These are phyloP conservation scores for Patella ulyssiponensis DNA, from an alignment of 2,888 invertebrate species.

Conservation along the genomic window DNA sequence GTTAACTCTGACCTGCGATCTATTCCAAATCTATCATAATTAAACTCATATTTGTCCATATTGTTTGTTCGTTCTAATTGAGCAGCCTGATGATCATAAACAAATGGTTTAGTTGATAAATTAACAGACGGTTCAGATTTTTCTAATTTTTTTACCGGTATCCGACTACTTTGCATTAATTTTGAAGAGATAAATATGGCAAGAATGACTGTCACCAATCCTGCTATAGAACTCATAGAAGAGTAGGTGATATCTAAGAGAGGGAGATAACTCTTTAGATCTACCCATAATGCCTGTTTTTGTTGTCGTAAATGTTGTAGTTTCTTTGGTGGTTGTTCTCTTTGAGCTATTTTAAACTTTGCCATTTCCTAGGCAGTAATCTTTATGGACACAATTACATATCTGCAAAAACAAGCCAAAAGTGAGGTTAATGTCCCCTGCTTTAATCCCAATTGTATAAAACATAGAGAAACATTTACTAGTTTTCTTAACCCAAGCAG, in stretches of 20 bases:
- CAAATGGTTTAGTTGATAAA: constrained; percentile 39
- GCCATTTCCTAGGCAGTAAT: neutral
- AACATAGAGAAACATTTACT: too few species aligned
- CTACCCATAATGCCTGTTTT: neutral
- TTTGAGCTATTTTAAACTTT: neutral
- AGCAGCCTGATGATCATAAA: constrained; percentile 42
- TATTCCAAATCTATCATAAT: constrained; percentile 44
- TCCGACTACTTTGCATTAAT: too few species aligned
- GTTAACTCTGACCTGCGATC: constrained; percentile 60
- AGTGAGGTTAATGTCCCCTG: too few species aligned
- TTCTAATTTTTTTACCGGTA: neutral
- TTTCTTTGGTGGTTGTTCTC: neutral
- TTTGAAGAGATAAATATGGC: neutral
- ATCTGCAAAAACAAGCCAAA: too few species aligned
- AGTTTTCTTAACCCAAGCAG: too few species aligned
- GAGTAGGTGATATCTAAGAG: neutral
- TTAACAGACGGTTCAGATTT: constrained; percentile 17
- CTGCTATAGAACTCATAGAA: neutral
- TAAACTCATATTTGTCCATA: constrained; percentile 51
- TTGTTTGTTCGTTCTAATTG: constrained; percentile 44
- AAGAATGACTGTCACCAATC: neutral
- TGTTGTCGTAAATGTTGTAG: neutral
- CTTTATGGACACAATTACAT: too few species aligned
- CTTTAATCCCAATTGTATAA: too few species aligned
- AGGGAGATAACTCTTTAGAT: constrained; percentile 7